A percentile compares a stretch with the other conserved stretches of the same genome.
phyloP scores from a whole-genome alignment of 1,140 invertebrate genomes.

The Drosophila takahashii region DNA sequence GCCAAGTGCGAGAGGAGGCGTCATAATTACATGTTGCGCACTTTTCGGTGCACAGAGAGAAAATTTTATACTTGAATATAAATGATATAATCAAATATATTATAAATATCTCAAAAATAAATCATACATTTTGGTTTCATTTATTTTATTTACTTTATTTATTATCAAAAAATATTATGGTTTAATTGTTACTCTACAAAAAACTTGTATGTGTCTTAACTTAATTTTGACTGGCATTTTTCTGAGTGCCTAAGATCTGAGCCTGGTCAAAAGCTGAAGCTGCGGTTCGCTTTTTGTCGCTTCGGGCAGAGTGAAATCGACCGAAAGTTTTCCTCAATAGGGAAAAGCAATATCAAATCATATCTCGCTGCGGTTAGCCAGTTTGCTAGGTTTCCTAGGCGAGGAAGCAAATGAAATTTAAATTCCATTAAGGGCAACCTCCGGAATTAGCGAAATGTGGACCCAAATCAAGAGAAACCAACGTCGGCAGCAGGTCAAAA shows the following conservation, averaged over 20 bases:
- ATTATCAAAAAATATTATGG: too few relatives aligned
- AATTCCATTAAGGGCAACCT: constrained; percentile 57
- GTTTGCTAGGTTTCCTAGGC: constrained; percentile 2
- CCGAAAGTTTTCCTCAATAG: constrained; percentile 23
- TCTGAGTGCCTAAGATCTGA: background rate
- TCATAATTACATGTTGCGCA: constrained; percentile 72
- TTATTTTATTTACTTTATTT: too few relatives aligned
- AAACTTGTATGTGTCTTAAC: too few relatives aligned
- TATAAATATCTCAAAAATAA: background rate
- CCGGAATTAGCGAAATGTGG: constrained; percentile 35
- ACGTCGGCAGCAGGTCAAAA: constrained; percentile 48
- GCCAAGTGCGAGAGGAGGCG: constrained; percentile 36
- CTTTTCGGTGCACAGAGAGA: constrained; percentile 8
- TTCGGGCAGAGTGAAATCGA: constrained; percentile 29
- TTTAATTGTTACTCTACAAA: too few relatives aligned
- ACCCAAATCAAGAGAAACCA: constrained; percentile 61
- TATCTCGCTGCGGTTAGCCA: constrained; percentile 4
- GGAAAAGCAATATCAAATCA: constrained; percentile 12
- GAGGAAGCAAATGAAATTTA: constrained; percentile 62
- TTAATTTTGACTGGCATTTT: too few relatives aligned
- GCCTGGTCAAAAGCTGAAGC: background rate
- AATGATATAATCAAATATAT: too few relatives aligned
- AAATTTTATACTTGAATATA: too few relatives aligned
- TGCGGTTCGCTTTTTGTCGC: constrained; percentile 10
- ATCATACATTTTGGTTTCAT: too few relatives aligned